Base-by-base conservation (phyloP, 2,888 invertebrate genomes). In the Drosophila macrospina region DNA sequence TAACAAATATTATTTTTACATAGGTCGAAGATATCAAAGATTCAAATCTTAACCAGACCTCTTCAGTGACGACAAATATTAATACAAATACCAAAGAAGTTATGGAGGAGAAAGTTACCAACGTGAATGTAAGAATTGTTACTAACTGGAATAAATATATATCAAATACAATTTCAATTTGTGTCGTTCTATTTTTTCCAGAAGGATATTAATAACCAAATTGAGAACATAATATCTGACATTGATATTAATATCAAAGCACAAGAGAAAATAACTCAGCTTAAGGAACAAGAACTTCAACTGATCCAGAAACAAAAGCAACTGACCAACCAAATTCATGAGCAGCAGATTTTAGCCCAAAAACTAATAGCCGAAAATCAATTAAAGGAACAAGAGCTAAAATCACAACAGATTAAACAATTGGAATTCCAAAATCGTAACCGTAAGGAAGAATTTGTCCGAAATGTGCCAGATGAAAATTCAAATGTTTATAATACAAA, bases 221-320 rank as follows among this genome's bases (percentile, higher is more conserved):
- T 94, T 57, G 93, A 94, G 76, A 94, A 94, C 82, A 94, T 94
- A 55, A 94, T 94, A 75, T 94, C 93, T 30, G 94, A 94, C 91
- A 93, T 94, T 85, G 94, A 94, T 89, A 92, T 92, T 48, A 94
- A 93, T 72, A 94, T 93, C 28, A 93, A 93, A 75, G 93, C 92
- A 45, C 93, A 93, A 74, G 91, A 91, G 59, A 88, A 89, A 74
- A 86, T 90, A 42, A 65, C 84, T 0, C 67, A 77, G 24, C 73
- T 90, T 0, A 89, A 89, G 48, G 82, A 87, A 51, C 77, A 85
- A 41, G 89, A 90, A 54, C 61, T 86, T 5, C 70, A 81, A 32
- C 62, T 90, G 3, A 63, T 90, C 4, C 75, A 86, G 13, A 89
- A 86, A 51, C 90, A 90, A 36, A 80, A 90, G 24, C 78, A 84